Evolutionary conservation across 2,113 vertebrate genomes (phyloP).

Genomic region (Laticauda colubrina): DNA sequence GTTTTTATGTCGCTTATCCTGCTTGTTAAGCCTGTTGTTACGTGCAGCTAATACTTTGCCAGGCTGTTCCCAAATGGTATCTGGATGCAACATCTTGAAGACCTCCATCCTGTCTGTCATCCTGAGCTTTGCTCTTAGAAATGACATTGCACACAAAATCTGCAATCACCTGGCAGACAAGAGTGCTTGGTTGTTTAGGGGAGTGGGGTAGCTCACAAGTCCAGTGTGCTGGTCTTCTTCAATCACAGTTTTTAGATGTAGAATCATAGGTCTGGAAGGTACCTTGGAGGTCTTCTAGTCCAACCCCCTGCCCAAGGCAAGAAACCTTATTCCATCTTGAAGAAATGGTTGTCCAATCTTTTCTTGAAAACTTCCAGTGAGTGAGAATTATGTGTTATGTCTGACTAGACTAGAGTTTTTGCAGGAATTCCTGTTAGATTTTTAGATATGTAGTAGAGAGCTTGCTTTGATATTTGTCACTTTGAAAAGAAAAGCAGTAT

Average conservation of each 20-base stretch:
- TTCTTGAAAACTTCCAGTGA: neutral
- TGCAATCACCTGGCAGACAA: neutral
- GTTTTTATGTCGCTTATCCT: neutral
- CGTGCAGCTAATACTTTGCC: neutral
- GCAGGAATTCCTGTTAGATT: neutral
- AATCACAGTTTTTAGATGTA: neutral
- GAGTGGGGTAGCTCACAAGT: neutral
- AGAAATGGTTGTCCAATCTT: neutral
- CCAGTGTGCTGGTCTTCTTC: neutral
- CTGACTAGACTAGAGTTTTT: neutral
- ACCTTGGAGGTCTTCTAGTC: neutral
- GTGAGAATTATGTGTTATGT: neutral
- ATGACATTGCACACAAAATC: neutral
- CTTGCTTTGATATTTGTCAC: neutral
- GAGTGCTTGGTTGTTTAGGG: neutral
- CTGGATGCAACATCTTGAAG: neutral
- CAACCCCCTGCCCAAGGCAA: neutral
- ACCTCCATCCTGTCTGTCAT: neutral
- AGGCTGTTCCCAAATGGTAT: neutral
- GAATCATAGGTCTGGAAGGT: neutral
- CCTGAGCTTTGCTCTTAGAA: neutral
- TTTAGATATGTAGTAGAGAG: neutral
- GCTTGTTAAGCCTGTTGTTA: neutral
- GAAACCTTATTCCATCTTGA: neutral
- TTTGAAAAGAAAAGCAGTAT: neutral